These are phyloP conservation scores for Metacarcinus magister DNA, from an alignment of 2,888 invertebrate genomes.

Conservation along the genomic window DNA sequence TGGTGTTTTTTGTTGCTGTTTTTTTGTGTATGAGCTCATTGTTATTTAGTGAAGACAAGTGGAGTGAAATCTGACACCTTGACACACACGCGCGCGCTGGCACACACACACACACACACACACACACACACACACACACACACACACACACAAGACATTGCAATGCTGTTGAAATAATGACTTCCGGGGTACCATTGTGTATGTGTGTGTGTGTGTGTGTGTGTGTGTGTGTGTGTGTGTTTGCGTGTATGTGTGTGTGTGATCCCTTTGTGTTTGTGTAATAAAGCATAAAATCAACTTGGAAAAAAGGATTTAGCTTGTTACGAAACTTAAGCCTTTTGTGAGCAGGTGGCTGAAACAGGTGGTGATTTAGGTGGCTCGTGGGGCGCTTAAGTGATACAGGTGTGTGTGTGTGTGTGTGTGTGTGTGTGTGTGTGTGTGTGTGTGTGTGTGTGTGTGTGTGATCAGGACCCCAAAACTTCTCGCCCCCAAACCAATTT, in stretches of 20 bases:
- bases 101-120: neutral
- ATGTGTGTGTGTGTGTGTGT: constrained; percentile 26
- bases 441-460: neutral
- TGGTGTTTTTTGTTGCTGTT: neutral
- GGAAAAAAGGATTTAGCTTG: neutral
- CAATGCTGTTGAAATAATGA: neutral
- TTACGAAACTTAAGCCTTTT: neutral
- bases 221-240: neutral
- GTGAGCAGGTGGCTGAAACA: neutral
- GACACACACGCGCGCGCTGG: neutral
- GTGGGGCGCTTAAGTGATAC: neutral
- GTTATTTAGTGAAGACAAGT: neutral
- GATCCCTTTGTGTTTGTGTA: neutral
- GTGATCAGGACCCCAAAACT: neutral
- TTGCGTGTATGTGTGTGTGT: neutral
- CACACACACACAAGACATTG: neutral
- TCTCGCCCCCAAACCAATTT: neutral
- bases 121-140: neutral
- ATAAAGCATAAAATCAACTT: neutral
- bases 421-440: neutral
- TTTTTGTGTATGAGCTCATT: neutral
- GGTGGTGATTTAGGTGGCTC: neutral
- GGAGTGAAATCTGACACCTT: neutral
- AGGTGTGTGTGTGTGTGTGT: neutral
- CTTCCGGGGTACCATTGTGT: constrained; percentile 27